These are phyloP conservation scores for Aldrovandia affinis DNA, from an alignment of 2,797 vertebrate genomes.

Conservation along the genomic window DNA sequence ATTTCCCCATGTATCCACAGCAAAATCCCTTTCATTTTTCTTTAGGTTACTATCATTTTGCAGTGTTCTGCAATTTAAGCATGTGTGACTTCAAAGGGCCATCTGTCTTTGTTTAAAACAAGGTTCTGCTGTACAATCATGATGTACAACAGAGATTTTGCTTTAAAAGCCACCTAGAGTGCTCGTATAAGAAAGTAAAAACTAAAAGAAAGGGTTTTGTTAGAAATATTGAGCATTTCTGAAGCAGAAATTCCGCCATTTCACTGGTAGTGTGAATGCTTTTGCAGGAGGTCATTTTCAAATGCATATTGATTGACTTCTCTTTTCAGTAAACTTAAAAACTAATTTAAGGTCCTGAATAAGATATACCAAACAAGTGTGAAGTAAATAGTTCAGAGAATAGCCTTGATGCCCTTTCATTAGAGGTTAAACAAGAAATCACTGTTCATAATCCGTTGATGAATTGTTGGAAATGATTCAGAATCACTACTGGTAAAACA, in stretches of 20 bases:
- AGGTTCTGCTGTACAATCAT: not conserved
- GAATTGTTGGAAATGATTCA: too few species aligned
- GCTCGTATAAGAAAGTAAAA: not conserved
- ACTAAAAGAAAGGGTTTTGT: not conserved
- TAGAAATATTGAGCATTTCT: not conserved
- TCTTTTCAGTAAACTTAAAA: not conserved
- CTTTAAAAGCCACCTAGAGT: not conserved
- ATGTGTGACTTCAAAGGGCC: not conserved
- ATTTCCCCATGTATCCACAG: not conserved
- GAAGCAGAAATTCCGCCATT: not conserved
- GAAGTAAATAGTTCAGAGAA: not conserved
- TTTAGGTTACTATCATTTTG: not conserved
- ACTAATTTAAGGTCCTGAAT: not conserved
- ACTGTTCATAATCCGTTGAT: too few species aligned
- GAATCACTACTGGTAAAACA: too few species aligned
- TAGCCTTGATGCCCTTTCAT: not conserved
- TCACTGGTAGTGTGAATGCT: not conserved
- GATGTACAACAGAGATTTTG: not conserved
- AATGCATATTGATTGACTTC: too few species aligned
- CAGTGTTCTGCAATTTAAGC: not conserved
- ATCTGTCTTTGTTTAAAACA: not conserved
- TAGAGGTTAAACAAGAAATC: too few species aligned
- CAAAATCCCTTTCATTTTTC: not conserved
- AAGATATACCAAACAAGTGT: not conserved
- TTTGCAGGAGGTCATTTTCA: too few species aligned